A percentile compares a stretch with the other conserved stretches of the same genome.
phyloP scores from a whole-genome alignment of 2,113 vertebrate species.

The Pristiophorus japonicus region DNA sequence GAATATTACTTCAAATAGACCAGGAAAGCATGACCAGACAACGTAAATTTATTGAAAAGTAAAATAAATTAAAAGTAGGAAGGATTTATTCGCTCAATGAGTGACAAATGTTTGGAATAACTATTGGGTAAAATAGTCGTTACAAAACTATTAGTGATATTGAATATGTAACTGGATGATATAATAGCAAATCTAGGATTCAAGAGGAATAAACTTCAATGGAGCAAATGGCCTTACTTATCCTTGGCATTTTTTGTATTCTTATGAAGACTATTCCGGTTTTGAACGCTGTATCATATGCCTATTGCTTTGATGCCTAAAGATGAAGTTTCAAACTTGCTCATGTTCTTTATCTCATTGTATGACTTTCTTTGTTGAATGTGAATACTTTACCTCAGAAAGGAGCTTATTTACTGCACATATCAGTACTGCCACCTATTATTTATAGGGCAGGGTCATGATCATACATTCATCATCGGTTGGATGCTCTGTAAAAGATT shows the following conservation, averaged over 20 bases:
- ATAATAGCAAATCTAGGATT: neutral
- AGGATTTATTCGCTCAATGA: neutral
- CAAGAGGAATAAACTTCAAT: neutral
- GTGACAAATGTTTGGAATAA: neutral
- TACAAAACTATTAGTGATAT: neutral
- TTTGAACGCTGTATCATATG: neutral
- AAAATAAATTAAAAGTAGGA: neutral
- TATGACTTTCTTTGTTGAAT: neutral
- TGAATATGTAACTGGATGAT: neutral
- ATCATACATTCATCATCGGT: neutral
- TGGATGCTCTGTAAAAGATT: conserved; percentile 12
- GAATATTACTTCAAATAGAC: neutral
- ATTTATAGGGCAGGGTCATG: conserved; percentile 9
- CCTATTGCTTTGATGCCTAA: neutral
- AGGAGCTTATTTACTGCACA: neutral
- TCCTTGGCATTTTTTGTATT: neutral
- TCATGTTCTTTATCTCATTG: neutral
- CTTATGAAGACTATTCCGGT: neutral
- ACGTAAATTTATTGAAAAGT: neutral
- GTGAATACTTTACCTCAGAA: neutral
- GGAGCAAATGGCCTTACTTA: neutral
- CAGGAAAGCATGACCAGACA: neutral
- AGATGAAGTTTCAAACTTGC: neutral
- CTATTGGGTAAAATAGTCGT: neutral
- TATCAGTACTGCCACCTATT: neutral